Base-by-base conservation (phyloP, 2,888 invertebrate species). In the Reticulitermes lucifugus region DNA sequence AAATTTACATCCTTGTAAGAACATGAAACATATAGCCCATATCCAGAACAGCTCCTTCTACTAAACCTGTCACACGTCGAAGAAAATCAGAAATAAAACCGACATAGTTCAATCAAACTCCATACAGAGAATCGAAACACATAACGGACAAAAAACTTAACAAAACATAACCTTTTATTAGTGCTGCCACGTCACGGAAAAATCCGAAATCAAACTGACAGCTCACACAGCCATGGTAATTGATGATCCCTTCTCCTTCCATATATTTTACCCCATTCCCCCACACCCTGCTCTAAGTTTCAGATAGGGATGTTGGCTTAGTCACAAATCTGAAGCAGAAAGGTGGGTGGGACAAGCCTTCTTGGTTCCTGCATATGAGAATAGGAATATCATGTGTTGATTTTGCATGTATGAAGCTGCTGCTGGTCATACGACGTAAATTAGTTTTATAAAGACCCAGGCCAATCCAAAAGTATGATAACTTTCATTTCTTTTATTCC, bases 141-240 rank as follows among this genome's bases (percentile, higher is more conserved):
- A 41, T 73, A 73, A 73, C 73, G 41, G 73, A 73, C 35, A 35
- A 35, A 73, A 71, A 73, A 41, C 18, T 77, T 77, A 77, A 77
- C 46, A 75, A 75, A 22, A 75, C 43, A 77, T 77, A 46, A n/a
- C 22, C 43, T 77, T 46, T 77, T 77, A 77, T 77, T 46, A 51
- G 85, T 83, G 85, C 85, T 85, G 85, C 77, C 60, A 60, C 55
- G 25, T n/a, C 9, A 46, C 79, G 83, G 51, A 46, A 55, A 60
- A 55, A 75, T 75, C 22, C 35, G 10, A 73, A 83, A 43, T 14
- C 83, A 83, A n/a, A 75, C 51, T 55, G 75, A 83, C 83, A 77
- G 83, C 59, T 77, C 83, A 59, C 12, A 35, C 59, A 80, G 55
- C 55, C 83, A 77, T 83, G 83, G 51, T 83, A 77, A 83, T 77